Evolutionary conservation across 2,888 invertebrate species (phyloP), one percentile per base, ranked within the genome.

Genomic region (Abrostola tripartita): DNA sequence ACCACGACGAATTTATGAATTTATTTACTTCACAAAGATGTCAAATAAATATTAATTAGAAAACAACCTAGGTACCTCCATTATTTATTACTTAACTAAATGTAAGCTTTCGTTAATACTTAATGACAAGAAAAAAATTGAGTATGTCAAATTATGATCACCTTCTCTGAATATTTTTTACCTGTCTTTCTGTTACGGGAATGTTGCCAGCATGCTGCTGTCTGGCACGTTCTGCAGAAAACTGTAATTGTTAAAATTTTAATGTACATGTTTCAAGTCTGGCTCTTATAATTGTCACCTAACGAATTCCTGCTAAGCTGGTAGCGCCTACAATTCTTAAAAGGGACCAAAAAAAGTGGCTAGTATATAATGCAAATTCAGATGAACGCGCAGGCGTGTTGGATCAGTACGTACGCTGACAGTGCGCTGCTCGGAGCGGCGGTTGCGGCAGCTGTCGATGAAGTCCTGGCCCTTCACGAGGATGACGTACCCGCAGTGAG

Each of bases 391-490:
- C 14, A 11, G 35, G 11, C 1, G n/a, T 44, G 37, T 42, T 11
- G 6, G 12, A 35, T 42, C 4, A 24, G 12, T 60, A 72, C 71
- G 60, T 24, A 72, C 71, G 35, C 54, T 72, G 36, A 91, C 91
- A 56, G 87, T 85, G 1, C 88, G 81, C 55, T 85, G 86, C 35
- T 83, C 84, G 0, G 85, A 75, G 35, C 74, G 50, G 37, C 72
- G 71, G 37, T 86, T 84, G 14, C 86, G 85, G 72, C 87, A 88
- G n/a, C 87, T 90, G 61, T 96, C 95, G 5, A 98, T 96, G 86
- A 97, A 99, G 50, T 97, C 96, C 67, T 96, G 96, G 10, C 98
- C 98, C 86, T 98, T 98, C 53, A 97, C 96, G 61, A 98, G 95
- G 63, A 96, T 92, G 14, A 99, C 96, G 88, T 97, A 99, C 8